A percentile compares a stretch with the other conserved stretches of the same genome.
Conservation (phyloP, 2,113 vertebrate species). For the Copsychus sechellarum region DNA sequence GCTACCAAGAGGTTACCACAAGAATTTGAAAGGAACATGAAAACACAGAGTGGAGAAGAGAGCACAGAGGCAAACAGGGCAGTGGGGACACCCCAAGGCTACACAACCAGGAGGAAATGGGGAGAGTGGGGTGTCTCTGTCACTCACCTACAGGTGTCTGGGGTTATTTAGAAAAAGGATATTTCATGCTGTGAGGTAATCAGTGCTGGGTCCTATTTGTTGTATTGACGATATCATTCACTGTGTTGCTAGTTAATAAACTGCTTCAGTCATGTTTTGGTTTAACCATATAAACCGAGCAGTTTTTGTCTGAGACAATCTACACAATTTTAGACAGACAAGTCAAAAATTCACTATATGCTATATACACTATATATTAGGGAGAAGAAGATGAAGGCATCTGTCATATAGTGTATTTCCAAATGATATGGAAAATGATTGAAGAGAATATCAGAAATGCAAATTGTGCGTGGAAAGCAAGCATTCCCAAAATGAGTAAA, state of each 20-base stretch:
- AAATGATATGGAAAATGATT: neutral
- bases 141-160: too few relatives aligned
- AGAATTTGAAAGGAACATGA: neutral
- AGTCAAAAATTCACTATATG: neutral
- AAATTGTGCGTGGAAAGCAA: neutral
- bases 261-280: neutral
- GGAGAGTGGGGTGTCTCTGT: accelerated
- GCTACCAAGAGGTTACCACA: neutral
- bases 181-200: neutral
- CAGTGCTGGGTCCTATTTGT: neutral
- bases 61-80: neutral
- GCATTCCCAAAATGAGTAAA: neutral
- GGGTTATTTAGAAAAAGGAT: neutral
- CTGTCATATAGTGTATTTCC: neutral
- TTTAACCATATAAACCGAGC: neutral
- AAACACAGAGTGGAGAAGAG: neutral
- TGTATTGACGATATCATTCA: neutral
- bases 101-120: neutral
- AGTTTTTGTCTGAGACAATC: neutral
- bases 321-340: neutral
- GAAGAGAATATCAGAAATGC: neutral
- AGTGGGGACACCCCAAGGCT: neutral
- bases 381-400: neutral
- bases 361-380: neutral
- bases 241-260: neutral